Base-by-base conservation (phyloP, 2,888 invertebrate species). In the Pyrgus malvae region DNA sequence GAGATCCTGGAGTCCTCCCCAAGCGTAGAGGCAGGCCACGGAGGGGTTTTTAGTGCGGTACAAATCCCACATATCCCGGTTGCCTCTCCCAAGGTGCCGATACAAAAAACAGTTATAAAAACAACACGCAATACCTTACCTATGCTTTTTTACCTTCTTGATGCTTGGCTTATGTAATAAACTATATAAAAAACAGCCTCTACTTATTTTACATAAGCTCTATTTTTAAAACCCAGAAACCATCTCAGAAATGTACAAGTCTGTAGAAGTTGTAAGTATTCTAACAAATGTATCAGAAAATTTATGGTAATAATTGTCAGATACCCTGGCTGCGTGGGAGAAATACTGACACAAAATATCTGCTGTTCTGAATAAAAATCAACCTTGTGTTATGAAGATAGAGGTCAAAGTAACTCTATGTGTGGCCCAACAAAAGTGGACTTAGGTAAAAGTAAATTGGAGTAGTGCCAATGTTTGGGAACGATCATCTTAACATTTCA, bases 401-500 rank as follows among this genome's bases (percentile, higher is more conserved):
- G 45, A 37, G 42, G 11, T 50, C 25, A 35, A 19, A 42, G 21
- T 50, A n/a, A 31, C 31, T 31, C 17, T 2, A 23, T 17, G 3
- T 23, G 17, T 12, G 9, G 17, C 9, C 3, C 44, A 57, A 60
- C 60, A 64, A 56, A 62, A 49, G 61, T 53, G 58, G 65, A 65
- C 65, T 68, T 65, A 70, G 69, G 68, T 66, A 66, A 69, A 70
- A 64, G 68, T 57, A 67, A 64, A 64, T 74, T 85, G 84, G 84
- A 73, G 55, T 65, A 37, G 50, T 58, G 83, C 85, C 84, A 85
- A 77, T 72, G 70, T 74, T 79, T 76, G 69, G 70, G 70, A 74
- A 70, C 77, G 76, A 79, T 77, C 78, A 71, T 76, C 75, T 79
- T 75, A 72, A 73, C 76, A 75, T 75, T 74, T 72, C 70, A 72